Base-by-base conservation (phyloP, 2,888 invertebrate species). In the Hydrotaea diabolus region DNA sequence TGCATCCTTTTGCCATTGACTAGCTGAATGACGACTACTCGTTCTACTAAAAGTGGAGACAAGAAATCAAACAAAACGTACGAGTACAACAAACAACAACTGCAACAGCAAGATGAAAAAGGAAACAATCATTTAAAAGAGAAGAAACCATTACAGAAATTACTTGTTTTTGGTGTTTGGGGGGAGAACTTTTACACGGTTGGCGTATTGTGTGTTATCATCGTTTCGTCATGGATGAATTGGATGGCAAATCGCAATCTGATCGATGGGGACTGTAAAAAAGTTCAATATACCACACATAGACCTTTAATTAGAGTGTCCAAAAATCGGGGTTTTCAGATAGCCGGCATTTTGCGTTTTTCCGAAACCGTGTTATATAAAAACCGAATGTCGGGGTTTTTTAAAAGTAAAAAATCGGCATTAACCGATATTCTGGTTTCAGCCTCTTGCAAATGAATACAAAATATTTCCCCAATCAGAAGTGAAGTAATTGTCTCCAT, bases 141-240 rank as follows among this genome's bases (percentile, higher is more conserved):
- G 43, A 62, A 59, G 77, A 80, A 81, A 89, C 90, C 90, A 90
- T 90, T 90, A 91, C 89, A 90, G 90, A 90, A 91, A 90, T 91
- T 90, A 91, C 89, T 88, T 90, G 87, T 87, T 66, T 66, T 19
- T 87, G 81, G 78, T 85, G 85, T 75, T 57, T 71, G 66, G 76
- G 59, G 80, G 74, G 77, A n/a, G 64, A 31, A 69, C 55, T 73
- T 69, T 82, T 71, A 77, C 36, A 66, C 36, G 62, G 62, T 26
- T 4, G 64, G 26, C 64, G 59, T n/a, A 57, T 26, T 13, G 17
- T 77, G 69, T 62, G 62, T 55, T 59, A 59, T 43, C 59, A 49
- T 55, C 69, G 43, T 62, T 43, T 43, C 26, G 46, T 23, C 55
- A 43, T 43, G 46, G 46, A 62, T 23, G 17, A 62, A 26, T 46